A percentile compares a stretch with the other conserved stretches of the same genome.
These are phyloP conservation scores for Drosophila kikkawai DNA, from an alignment of 1,140 invertebrate species.

Conservation along the genomic window DNA sequence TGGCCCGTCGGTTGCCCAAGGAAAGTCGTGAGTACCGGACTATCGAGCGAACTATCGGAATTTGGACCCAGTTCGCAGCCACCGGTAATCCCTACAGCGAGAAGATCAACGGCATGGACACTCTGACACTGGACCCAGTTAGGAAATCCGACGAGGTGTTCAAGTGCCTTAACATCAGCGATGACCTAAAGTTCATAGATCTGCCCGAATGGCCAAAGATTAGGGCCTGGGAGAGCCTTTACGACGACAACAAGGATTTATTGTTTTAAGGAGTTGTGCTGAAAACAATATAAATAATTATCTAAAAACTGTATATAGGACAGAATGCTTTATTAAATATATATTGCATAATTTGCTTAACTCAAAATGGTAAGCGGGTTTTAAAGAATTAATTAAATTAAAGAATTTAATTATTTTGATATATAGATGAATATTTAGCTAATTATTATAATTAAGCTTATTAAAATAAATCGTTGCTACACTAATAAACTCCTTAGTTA, in stretches of 20 bases:
- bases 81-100: slow-evolving; percentile 82
- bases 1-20: slow-evolving; percentile 82
- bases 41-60: slow-evolving; percentile 79
- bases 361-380: not conserved
- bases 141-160: slow-evolving; percentile 68
- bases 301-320: slow-evolving; percentile 26
- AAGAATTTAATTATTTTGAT: not conserved
- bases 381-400: not conserved
- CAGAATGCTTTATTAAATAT: slow-evolving; percentile 36
- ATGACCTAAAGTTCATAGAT: slow-evolving; percentile 79
- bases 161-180: slow-evolving; percentile 85
- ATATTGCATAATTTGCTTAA: slow-evolving; percentile 7
- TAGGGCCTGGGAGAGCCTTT: slow-evolving; percentile 84
- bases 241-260: slow-evolving; percentile 60
- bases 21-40: slow-evolving; percentile 78
- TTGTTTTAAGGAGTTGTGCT: slow-evolving; percentile 36
- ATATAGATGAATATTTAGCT: not conserved
- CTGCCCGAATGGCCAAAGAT: slow-evolving; percentile 85
- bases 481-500: not conserved
- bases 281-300: not conserved
- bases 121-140: slow-evolving; percentile 69
- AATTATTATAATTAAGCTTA: not conserved
- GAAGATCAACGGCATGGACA: slow-evolving; percentile 74
- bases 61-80: slow-evolving; percentile 85
- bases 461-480: not conserved